Conservation (phyloP, 2,888 invertebrate genomes). For the Thumatha senex region DNA sequence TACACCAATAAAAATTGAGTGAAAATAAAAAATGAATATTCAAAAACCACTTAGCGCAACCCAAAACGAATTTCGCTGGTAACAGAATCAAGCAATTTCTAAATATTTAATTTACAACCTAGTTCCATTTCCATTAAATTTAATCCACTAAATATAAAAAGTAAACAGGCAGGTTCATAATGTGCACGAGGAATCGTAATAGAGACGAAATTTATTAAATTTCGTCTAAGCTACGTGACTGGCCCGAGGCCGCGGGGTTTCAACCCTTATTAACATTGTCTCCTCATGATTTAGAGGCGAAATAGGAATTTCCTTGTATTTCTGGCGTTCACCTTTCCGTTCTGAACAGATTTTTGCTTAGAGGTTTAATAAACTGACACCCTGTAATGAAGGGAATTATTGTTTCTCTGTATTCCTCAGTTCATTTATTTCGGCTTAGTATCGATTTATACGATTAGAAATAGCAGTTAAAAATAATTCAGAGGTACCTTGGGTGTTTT, state of each 20-base stretch:
- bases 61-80: conserved; percentile 2
- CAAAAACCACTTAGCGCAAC: background rate
- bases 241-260: conserved; percentile 66
- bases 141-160: conserved; percentile 38
- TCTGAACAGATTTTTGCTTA: conserved; percentile 65
- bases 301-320: conserved; percentile 71
- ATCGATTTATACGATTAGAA: background rate
- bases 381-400: conserved; percentile 63
- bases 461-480: background rate
- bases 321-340: conserved; percentile 60
- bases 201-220: conserved; percentile 73
- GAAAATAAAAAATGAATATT: conserved; percentile 2
- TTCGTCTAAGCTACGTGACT: conserved; percentile 73
- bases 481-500: no score
- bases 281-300: conserved; percentile 74
- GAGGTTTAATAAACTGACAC: conserved; percentile 64
- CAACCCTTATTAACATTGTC: conserved; percentile 80
- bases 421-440: conserved; percentile 15
- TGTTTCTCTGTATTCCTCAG: conserved; percentile 31
- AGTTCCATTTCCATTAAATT: conserved; percentile 31
- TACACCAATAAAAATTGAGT: no score
- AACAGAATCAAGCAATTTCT: conserved; percentile 5
- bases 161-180: conserved; percentile 40
- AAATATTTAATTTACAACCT: conserved; percentile 10
- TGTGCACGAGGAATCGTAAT: conserved; percentile 57